These are phyloP conservation scores for Argyresthia albistria DNA, from an alignment of 2,888 invertebrate genomes.

Conservation along the genomic window DNA sequence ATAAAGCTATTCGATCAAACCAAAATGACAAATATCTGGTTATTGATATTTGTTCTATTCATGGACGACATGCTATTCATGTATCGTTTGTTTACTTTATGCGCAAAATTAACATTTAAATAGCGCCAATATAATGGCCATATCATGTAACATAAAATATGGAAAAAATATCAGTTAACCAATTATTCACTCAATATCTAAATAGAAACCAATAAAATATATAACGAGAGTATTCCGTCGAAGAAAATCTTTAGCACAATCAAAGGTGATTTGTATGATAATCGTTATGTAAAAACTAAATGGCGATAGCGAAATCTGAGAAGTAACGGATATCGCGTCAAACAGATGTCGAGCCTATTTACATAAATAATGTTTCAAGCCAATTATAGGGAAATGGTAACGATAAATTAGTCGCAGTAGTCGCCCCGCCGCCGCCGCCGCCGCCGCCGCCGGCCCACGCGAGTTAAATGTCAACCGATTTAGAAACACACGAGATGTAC, in stretches of 20 bases:
- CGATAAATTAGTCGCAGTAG: slow-evolving; percentile 11
- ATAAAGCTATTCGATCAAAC: too few relatives aligned
- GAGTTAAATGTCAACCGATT: slow-evolving; percentile 5
- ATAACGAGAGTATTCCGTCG: too few relatives aligned
- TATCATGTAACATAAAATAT: too few relatives aligned
- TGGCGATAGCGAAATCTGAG: background rate
- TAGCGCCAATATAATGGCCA: too few relatives aligned
- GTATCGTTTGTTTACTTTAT: too few relatives aligned
- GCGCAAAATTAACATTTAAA: too few relatives aligned
- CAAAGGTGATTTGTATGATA: slow-evolving; percentile 1
- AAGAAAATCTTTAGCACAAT: background rate
- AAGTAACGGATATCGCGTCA: slow-evolving; percentile 3
- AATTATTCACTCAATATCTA: too few relatives aligned
- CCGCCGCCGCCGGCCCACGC: background rate
- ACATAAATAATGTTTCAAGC: slow-evolving; percentile 12
- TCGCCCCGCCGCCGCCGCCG: slow-evolving; percentile 8
- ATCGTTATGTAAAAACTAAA: background rate
- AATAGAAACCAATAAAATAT: too few relatives aligned
- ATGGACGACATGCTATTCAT: too few relatives aligned
- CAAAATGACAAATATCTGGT: too few relatives aligned
- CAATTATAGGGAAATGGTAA: slow-evolving; percentile 11
- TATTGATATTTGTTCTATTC: too few relatives aligned
- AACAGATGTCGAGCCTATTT: slow-evolving; percentile 3
- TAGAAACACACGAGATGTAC: background rate
- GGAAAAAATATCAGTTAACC: too few relatives aligned